phyloP scores from a whole-genome alignment of 2,888 invertebrate genomes.

The Petrophora chlorosata region DNA sequence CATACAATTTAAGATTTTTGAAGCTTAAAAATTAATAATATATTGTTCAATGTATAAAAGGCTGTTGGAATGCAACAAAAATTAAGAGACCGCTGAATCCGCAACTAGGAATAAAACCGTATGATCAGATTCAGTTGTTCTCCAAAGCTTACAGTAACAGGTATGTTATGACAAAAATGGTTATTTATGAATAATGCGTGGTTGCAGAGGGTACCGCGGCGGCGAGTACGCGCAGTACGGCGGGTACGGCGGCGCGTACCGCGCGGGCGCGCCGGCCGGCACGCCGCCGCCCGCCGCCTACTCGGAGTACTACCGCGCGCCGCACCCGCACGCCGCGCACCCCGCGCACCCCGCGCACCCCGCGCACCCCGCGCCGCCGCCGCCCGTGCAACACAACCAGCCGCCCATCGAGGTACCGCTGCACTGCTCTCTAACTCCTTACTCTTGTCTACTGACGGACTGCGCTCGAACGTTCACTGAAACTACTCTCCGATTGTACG shows the following conservation, averaged over 20 bases:
- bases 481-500: too few species aligned
- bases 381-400: constrained; percentile 37
- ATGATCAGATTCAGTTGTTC: too few species aligned
- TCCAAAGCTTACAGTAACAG: too few species aligned
- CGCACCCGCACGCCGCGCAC: constrained; percentile 59
- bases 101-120: too few species aligned
- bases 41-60: too few species aligned
- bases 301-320: constrained; percentile 73
- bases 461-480: not conserved
- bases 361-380: constrained; percentile 47
- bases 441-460: not conserved
- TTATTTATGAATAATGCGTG: not conserved
- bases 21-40: too few species aligned
- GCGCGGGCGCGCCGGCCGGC: constrained; percentile 66
- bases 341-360: constrained; percentile 51
- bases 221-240: constrained; percentile 68
- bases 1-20: too few species aligned
- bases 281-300: constrained; percentile 68
- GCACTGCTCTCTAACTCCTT: not conserved
- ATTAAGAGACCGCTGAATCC: too few species aligned
- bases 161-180: too few species aligned
- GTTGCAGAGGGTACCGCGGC: constrained; percentile 61
- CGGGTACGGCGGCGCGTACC: constrained; percentile 75
- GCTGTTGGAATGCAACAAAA: too few species aligned
- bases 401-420: constrained; percentile 36